Evolutionary conservation across 2,888 invertebrate genomes (phyloP).

Genomic region (Pimpla rufipes): DNA sequence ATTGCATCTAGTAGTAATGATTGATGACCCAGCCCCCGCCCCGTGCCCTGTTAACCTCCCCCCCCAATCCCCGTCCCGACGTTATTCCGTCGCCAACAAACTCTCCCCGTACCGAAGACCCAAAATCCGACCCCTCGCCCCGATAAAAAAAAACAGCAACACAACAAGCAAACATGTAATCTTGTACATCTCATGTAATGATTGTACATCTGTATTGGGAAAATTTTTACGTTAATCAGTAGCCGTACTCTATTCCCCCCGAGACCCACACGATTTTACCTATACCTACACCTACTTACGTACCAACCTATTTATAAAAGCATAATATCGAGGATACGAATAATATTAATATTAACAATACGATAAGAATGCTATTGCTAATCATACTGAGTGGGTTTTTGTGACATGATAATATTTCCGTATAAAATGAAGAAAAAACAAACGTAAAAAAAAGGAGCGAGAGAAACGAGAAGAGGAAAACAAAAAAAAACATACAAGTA

Average conservation of each 20-base stretch:
- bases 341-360: constrained; percentile 85
- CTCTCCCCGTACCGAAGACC: constrained; percentile 5
- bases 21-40: constrained; percentile 73
- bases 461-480: constrained; percentile 43
- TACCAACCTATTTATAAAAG: constrained; percentile 84
- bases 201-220: constrained; percentile 72
- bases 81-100: constrained; percentile 9
- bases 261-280: constrained; percentile 56
- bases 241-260: constrained; percentile 45
- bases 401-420: constrained; percentile 84
- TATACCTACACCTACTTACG: constrained; percentile 58
- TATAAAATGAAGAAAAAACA: constrained; percentile 74
- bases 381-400: constrained; percentile 85
- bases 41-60: constrained; percentile 62
- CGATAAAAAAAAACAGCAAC: not conserved
- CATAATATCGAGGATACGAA: constrained; percentile 85
- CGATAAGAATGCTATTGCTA: constrained; percentile 84
- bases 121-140: constrained; percentile 17
- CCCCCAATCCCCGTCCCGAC: constrained; percentile 53
- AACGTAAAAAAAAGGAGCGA: constrained; percentile 69
- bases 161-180: constrained; percentile 20
- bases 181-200: constrained; percentile 63
- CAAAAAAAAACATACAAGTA: constrained; percentile 66
- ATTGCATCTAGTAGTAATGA: constrained; percentile 79
- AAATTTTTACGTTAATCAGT: constrained; percentile 61